Base-by-base conservation (phyloP, 2,113 vertebrate genomes). In the Oncorhynchus tshawytscha region DNA sequence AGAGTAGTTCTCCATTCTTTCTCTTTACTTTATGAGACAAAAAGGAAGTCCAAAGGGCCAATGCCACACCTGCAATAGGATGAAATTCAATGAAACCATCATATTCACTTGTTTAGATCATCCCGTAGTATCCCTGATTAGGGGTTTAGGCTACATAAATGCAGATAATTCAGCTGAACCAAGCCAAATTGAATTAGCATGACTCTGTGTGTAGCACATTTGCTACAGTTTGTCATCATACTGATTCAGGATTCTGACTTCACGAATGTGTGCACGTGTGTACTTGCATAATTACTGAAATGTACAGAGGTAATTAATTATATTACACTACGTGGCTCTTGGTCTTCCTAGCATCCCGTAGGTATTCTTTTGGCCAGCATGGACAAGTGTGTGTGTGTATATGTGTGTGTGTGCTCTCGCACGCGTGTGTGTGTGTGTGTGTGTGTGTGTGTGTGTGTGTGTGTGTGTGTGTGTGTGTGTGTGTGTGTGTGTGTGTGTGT, bases 201-300 rank as follows among this genome's bases (percentile, higher is more conserved):
- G 62, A 3, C 27, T 66, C 66, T 12, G 54, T n/a, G 82, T 12
- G 54, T 39, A 83, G 84, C 89, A 82, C 80, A 80, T 72, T 49
- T 62, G 9, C 81, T 73, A 20, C 51, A 45, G 67, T 74, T 78
- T 34, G 39, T 81, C 62, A 72, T 86, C 82, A 88, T 78, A 82
- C 72, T 62, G n/a, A 74, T 34, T 45, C 64, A 72, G 83, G 80
- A 87, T 87, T 84, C 85, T 54, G 76, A 73, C 27, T 67, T 66
- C 79, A 84, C 72, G 79, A 81, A 67, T 78, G 79, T 73, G 54
- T 72, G 82, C 75, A 74, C 83, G 51, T 74, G 70, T 51, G 49
- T 25, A 71, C 73, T 16, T 2, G 22, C 78, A 80, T 82, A 78
- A 87, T 89, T 84, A 86, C 51, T 49, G 72, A 85, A 82, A 88